Evolutionary conservation across 2,888 invertebrate species (phyloP).

Genomic region (Achlya flavicornis): DNA sequence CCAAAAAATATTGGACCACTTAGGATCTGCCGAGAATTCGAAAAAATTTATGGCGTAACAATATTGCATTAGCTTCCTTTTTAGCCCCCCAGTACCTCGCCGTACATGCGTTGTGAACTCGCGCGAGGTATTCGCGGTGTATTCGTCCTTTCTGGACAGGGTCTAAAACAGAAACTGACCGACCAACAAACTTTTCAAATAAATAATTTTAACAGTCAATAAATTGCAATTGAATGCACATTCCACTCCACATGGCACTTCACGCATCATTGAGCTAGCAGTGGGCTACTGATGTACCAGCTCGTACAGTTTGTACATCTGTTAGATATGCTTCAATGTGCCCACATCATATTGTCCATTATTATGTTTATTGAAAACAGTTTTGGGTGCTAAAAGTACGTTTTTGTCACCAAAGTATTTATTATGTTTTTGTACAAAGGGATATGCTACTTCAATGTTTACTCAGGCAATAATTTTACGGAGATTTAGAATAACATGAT

Average conservation of each 20-base stretch:
- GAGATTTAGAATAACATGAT: no score
- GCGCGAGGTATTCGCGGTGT: no score
- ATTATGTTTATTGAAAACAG: not conserved
- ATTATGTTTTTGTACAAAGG: not conserved
- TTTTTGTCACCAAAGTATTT: not conserved
- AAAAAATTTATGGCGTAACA: no score
- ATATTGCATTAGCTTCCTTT: no score
- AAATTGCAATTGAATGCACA: not conserved
- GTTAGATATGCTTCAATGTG: slow-evolving; percentile 4
- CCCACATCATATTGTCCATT: slow-evolving; percentile 7
- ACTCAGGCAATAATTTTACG: no score
- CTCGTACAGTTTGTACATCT: not conserved
- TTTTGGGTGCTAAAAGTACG: slow-evolving; percentile 1
- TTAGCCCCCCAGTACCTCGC: no score
- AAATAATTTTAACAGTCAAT: not conserved
- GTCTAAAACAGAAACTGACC: no score
- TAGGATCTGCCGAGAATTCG: no score
- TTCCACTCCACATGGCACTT: not conserved
- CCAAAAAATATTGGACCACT: no score
- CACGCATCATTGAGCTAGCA: slow-evolving; percentile 1
- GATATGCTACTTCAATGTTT: not conserved
- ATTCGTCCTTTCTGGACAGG: no score
- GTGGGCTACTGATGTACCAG: not conserved
- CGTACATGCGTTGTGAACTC: no score
- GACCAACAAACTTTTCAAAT: not conserved